Evolutionary conservation across 2,797 vertebrate species (phyloP).

Genomic region (Enteromius mattozi): DNA sequence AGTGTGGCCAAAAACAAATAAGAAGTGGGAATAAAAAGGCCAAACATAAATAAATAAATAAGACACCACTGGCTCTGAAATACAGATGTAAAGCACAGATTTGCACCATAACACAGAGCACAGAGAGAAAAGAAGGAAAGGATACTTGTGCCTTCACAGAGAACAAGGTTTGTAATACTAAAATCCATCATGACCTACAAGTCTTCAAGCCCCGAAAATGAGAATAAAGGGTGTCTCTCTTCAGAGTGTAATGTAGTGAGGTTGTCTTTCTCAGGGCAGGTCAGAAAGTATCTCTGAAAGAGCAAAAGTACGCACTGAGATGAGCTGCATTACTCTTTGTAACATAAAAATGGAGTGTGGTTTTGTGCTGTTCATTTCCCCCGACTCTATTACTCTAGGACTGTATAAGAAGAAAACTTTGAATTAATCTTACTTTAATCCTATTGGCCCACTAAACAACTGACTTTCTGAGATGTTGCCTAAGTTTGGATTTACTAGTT

Average conservation of each 20-base stretch:
- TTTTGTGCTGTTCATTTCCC: slow-evolving; percentile 27
- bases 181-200: slow-evolving; percentile 12
- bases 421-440: not conserved
- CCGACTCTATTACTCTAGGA: slow-evolving; percentile 14
- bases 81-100: slow-evolving; percentile 3
- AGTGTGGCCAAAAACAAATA: not conserved
- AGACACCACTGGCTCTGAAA: not conserved
- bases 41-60: not conserved
- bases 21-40: not conserved
- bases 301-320: slow-evolving; percentile 10
- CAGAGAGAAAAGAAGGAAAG: not conserved
- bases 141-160: slow-evolving; percentile 1
- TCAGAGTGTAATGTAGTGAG: slow-evolving; percentile 1
- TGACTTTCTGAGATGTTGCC: slow-evolving; percentile 4
- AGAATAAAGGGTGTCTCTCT: slow-evolving; percentile 12
- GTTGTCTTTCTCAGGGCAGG: slow-evolving; percentile 38
- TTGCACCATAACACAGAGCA: not conserved
- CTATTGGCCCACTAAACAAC: not conserved
- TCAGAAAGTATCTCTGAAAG: slow-evolving; percentile 23
- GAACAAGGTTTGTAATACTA: slow-evolving; percentile 26
- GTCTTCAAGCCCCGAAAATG: not conserved
- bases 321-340: slow-evolving; percentile 17
- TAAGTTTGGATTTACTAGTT: not conserved
- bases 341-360: slow-evolving; percentile 16
- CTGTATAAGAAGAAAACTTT: not conserved